Evolutionary conservation across 53 echinoderm and acorn worm species (phyloP), one percentile per base, ranked within the genome.

Genomic region (Henricia sp.): DNA sequence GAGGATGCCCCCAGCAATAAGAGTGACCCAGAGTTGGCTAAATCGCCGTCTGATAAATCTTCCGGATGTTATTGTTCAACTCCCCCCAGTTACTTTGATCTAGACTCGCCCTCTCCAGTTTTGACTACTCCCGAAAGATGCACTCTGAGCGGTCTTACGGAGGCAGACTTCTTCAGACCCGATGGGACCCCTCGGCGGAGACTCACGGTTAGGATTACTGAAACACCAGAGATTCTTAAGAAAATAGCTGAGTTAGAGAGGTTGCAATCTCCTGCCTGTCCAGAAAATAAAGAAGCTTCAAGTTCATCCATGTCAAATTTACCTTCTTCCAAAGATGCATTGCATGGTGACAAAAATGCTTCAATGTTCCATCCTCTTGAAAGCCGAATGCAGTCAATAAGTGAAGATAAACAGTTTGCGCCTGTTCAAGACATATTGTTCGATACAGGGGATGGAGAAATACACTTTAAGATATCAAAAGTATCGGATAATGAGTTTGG

Each of bases 171-270:
- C 48, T 63, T 48, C 20, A 42, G 19, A 21, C n/a, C 23, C 3
- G 80, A 80, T 21, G 80, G 63, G 2, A 80, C 80, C 33, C 80
- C 80, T 19, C 62, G 58, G 46, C 62, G 80, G 0, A 32, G 46
- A 30, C 36, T 80, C 48, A 16, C 46, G 34, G 80, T 80, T 8
- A 80, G 57, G 50, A 48, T 80, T 9, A 48, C 80, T 0, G 80
- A 80, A 50, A 80, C 80, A 11, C 63, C 80, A 37, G 64, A 80
- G 64, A 80, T 80, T 11, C 27, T 30, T 10, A 44, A 34, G 46
- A 80, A 50, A 20, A 63, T 80, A 19, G 80, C 64, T 2, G 80
- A 62, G 48, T 24, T 46, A 4, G 63, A 50, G 46, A 59, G 24
- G 33, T 17, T 17, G 14, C 62, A 6, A 17, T 60, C 33, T 34